Percentiles rank a stretch among this genome's conserved stretches.
These are phyloP conservation scores for Metalampra italica DNA, from an alignment of 2,888 invertebrate species.

Conservation along the genomic window DNA sequence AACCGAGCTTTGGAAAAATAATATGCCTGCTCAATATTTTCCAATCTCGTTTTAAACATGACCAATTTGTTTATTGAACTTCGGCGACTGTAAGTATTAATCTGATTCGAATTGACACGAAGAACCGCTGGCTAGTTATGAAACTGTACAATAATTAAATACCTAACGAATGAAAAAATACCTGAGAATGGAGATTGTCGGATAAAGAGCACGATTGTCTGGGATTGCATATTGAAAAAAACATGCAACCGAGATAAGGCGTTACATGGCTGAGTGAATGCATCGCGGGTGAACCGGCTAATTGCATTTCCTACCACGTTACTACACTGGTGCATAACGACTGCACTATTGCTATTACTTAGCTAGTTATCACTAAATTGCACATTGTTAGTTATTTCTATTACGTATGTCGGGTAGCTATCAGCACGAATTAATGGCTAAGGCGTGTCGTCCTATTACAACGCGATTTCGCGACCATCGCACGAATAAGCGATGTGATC, in stretches of 20 bases:
- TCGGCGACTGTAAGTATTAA: conserved; percentile 8
- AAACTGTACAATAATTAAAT: conserved; percentile 68
- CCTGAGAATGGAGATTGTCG: conserved; percentile 72
- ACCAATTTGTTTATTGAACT: conserved; percentile 9
- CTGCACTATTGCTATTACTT: conserved; percentile 26
- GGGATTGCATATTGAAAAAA: conserved; percentile 77
- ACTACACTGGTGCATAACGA: conserved; percentile 52
- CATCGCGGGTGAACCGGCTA: conserved; percentile 59
- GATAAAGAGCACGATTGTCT: conserved; percentile 72
- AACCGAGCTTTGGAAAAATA: no score
- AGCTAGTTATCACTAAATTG: conserved; percentile 15
- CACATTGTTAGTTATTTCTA: conserved; percentile 4
- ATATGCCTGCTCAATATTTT: no score
- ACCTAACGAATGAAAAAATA: conserved; percentile 68
- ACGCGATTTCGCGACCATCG: no score
- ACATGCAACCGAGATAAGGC: conserved; percentile 76
- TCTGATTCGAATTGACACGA: conserved; percentile 55
- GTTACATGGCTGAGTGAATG: conserved; percentile 70
- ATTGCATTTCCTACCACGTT: conserved; percentile 75
- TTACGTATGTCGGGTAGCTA: conserved; percentile 4
- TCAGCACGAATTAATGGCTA: no score
- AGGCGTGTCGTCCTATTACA: no score
- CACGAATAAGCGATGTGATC: no score
- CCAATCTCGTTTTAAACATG: no score
- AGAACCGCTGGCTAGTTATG: conserved; percentile 55